Evolutionary conservation across 1,140 invertebrate species (phyloP).

Genomic region (Akabosia matsudoensis): DNA sequence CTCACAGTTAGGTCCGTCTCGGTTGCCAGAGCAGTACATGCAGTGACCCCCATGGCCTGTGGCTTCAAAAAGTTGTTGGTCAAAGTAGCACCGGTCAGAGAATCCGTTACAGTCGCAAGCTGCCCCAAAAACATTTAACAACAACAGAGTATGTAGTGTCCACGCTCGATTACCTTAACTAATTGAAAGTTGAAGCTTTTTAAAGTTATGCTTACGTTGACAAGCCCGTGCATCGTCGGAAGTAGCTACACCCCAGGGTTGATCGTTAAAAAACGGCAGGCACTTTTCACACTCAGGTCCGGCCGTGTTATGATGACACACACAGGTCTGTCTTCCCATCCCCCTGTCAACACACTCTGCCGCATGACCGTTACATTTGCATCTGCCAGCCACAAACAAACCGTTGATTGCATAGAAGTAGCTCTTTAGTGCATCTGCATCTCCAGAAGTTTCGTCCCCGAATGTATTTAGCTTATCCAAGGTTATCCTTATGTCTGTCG

Average conservation of each 20-base stretch:
- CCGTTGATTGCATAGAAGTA: slow-evolving; percentile 99
- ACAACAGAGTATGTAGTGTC: not conserved
- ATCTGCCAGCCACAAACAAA: slow-evolving; percentile 90
- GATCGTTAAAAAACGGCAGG: slow-evolving; percentile 91
- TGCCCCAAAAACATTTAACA: slow-evolving; percentile 57
- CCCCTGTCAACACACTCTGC: slow-evolving; percentile 74
- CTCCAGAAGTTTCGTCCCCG: slow-evolving; percentile 95
- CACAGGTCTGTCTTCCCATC: slow-evolving; percentile 54
- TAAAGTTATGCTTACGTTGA: too few species aligned
- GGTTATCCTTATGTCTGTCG: slow-evolving; percentile 85
- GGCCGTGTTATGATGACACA: slow-evolving; percentile 94
- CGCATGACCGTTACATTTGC: slow-evolving; percentile 97
- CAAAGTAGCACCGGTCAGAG: slow-evolving; percentile 91
- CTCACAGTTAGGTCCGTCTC: slow-evolving; percentile 92
- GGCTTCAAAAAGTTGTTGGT: slow-evolving; percentile 79
- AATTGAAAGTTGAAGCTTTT: too few species aligned
- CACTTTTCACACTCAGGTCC: slow-evolving; percentile 87
- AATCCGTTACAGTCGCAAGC: slow-evolving; percentile 97
- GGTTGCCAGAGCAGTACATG: slow-evolving; percentile 86
- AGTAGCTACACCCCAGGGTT: slow-evolving; percentile 87
- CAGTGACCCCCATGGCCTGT: slow-evolving; percentile 97
- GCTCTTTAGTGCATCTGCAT: slow-evolving; percentile 83
- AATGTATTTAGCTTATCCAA: slow-evolving; percentile 93
- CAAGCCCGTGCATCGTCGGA: slow-evolving; percentile 86
- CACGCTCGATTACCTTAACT: slow-evolving; percentile 32